Evolutionary conservation across 2,888 invertebrate genomes (phyloP).

Genomic region (Mesodorylaimus sp.): DNA sequence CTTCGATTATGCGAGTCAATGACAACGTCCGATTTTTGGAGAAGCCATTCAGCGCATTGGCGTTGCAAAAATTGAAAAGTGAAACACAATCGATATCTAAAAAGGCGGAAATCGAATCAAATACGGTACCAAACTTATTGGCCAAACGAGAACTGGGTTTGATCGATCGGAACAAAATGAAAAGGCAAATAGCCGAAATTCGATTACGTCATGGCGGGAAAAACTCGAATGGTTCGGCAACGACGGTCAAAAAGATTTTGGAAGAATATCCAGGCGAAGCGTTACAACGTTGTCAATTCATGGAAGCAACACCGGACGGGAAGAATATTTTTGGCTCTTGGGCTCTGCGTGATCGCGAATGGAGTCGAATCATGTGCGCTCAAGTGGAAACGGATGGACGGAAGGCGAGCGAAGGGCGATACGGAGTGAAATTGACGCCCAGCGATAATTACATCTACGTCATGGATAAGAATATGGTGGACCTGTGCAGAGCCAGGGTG

Average conservation of each 20-base stretch:
- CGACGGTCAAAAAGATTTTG: not conserved
- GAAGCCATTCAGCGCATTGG: too few species aligned
- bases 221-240: too few species aligned
- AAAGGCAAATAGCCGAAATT: too few species aligned
- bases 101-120: too few species aligned
- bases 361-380: conserved; percentile 8
- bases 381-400: not conserved
- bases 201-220: too few species aligned
- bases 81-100: too few species aligned
- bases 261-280: conserved; percentile 3
- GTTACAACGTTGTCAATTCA: conserved; percentile 16
- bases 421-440: not conserved
- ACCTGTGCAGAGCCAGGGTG: conserved; percentile 13
- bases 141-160: too few species aligned
- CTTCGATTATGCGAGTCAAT: too few species aligned
- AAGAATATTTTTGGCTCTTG: conserved; percentile 16
- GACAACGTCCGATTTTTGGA: too few species aligned
- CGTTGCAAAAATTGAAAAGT: too few species aligned
- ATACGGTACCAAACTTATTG: too few species aligned
- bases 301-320: conserved; percentile 17
- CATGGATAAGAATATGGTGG: conserved; percentile 11
- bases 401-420: not conserved
- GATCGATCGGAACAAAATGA: too few species aligned
- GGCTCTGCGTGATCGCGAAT: conserved; percentile 4
- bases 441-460: conserved; percentile 11